A percentile compares a stretch with the other conserved stretches of the same genome.
Evolutionary conservation across 2,113 vertebrate species (phyloP).

Genomic region (Cheirogaleus medius): DNA sequence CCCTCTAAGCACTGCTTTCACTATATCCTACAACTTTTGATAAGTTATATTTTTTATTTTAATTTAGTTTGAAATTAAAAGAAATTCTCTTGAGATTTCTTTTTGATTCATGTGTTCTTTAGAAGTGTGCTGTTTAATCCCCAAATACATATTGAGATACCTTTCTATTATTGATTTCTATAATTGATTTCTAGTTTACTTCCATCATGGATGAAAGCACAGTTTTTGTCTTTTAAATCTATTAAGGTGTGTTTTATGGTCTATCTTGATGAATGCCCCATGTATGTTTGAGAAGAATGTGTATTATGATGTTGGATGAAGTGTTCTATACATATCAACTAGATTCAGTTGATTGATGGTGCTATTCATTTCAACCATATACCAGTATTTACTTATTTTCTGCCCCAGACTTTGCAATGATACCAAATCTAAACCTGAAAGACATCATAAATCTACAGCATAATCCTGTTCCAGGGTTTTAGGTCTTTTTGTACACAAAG

Average conservation of each 20-base stretch:
- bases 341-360: not conserved
- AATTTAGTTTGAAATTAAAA: not conserved
- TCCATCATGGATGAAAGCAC: not conserved
- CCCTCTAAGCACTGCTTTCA: not conserved
- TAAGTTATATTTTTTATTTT: not conserved
- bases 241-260: not conserved
- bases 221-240: not conserved
- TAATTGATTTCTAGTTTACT: not conserved
- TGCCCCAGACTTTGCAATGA: not conserved
- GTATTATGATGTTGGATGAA: not conserved
- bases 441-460: not conserved
- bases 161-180: not conserved
- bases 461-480: not conserved
- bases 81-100: not conserved
- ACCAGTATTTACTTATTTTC: not conserved
- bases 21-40: not conserved
- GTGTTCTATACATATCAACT: not conserved
- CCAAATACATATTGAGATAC: not conserved
- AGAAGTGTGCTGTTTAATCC: not conserved
- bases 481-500: not conserved
- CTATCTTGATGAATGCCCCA: not conserved
- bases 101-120: not conserved
- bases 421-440: not conserved
- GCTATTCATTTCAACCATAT: not conserved
- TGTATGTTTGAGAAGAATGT: not conserved